Evolutionary conservation across 2,888 invertebrate species (phyloP).

Genomic region (Metacarcinus magister): DNA sequence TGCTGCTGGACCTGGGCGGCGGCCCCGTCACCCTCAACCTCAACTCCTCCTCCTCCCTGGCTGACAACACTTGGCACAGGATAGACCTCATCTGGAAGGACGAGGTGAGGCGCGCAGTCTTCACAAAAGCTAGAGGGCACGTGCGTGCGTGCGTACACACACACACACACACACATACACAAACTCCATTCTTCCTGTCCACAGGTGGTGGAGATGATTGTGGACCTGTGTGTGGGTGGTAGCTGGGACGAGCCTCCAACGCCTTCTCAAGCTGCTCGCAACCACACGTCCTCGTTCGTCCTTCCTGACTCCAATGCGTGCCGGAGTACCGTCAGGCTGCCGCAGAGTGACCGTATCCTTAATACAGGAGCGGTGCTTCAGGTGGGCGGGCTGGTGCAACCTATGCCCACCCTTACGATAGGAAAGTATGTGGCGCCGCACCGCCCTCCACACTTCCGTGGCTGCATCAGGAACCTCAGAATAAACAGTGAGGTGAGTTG

Average conservation of each 20-base stretch:
- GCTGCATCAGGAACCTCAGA: constrained; percentile 68
- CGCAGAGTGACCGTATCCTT: constrained; percentile 50
- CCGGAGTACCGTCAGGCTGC: constrained; percentile 33
- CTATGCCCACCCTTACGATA: background rate
- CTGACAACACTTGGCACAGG: constrained; percentile 94
- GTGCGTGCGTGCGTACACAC: background rate
- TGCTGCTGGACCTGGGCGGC: constrained; percentile 94
- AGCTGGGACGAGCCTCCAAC: constrained; percentile 9
- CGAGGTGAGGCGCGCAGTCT: constrained; percentile 84
- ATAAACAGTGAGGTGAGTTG: constrained; percentile 65
- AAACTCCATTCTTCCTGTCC: background rate
- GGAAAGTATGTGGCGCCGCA: background rate
- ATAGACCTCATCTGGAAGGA: constrained; percentile 91
- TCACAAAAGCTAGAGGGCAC: background rate
- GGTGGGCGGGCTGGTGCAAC: constrained; percentile 59
- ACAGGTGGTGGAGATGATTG: constrained; percentile 70
- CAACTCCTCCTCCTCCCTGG: constrained; percentile 86
- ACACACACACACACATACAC: background rate
- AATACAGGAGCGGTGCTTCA: constrained; percentile 59
- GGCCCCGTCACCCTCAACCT: constrained; percentile 90
- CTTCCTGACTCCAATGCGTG: constrained; percentile 52
- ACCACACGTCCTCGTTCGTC: background rate
- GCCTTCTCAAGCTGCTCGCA: background rate
- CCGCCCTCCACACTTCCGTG: background rate
- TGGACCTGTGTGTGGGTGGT: constrained; percentile 67